Base-by-base conservation (phyloP, 2,797 vertebrate species). In the Aselliscus stoliczkanus region DNA sequence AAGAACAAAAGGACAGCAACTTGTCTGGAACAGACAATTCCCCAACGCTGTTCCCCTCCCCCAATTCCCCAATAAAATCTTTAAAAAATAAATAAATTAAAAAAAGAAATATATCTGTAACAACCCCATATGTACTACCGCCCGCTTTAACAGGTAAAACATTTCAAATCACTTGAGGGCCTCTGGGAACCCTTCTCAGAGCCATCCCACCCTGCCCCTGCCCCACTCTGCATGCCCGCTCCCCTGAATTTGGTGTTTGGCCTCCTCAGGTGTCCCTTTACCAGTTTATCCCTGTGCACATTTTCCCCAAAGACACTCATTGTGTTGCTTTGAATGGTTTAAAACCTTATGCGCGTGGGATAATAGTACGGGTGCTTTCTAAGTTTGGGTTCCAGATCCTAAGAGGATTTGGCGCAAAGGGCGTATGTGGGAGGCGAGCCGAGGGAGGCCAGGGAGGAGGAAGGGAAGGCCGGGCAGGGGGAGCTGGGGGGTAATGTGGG, bases 301-400 rank as follows among this genome's bases (percentile, higher is more conserved):
- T 10, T 15, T 15, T 3, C 29, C 34, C 29, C 34, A 20, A 23
- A 44, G 11, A 4, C 13, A 23, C 13, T 2, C 34, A 25, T 7
- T 1, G 5, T 11, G 25, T 0, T 1, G 50, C 3, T 11, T 9
- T 17, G 7, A 10, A 0, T 0, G 34, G 27, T 39, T 27, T 39
- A 39, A 60, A 52, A 23, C 23, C 60, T 42, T 6, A 11, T 1
- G 1, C 4, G 0, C 2, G 52, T 29, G 86, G 18, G 10, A 1
- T 2, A 25, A 9, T 31, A 7, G 23, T 50, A 27, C 1, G 20
- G 0, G 20, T 4, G 4, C 37, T 14, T 23, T 69, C n/a, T 60
- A 20, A n/a, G 17, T 23, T 13, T 34, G 52, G 52, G 62, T 54
- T 52, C 70, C 18, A 42, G 70, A 60, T 83, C 23, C 29, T 10